phyloP scores from a whole-genome alignment of 2,797 vertebrate genomes.

The Onychomys arenicola region DNA sequence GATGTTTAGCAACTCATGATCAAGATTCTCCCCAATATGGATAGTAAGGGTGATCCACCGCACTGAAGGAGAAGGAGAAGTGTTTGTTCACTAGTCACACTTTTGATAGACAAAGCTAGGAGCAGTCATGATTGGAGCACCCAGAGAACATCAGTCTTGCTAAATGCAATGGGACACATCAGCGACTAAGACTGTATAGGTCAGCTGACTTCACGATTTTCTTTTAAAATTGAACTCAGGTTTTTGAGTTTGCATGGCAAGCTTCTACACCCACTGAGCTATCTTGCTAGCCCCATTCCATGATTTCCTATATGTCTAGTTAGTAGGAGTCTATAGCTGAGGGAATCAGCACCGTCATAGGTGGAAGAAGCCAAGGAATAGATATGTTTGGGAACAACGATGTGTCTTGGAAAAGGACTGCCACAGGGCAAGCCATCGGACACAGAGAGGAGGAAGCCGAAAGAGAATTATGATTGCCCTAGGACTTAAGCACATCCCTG shows the following conservation, averaged over 20 bases:
- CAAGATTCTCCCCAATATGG: constrained; percentile 63
- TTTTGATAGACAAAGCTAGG: background rate
- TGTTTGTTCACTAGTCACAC: background rate
- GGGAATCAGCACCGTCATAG: background rate
- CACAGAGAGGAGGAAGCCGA: background rate
- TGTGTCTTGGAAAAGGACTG: background rate
- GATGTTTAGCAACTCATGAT: background rate
- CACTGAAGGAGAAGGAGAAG: constrained; percentile 22
- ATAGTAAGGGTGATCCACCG: background rate
- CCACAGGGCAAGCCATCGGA: background rate
- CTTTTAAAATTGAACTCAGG: background rate
- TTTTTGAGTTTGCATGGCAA: background rate
- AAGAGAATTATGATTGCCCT: background rate
- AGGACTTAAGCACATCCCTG: accelerated
- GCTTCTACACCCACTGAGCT: background rate
- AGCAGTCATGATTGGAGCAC: background rate
- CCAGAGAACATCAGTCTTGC: background rate
- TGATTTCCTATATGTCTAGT: background rate
- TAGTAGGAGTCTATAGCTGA: background rate
- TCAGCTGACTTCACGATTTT: background rate
- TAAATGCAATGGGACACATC: background rate
- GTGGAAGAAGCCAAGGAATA: background rate
- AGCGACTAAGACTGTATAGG: background rate
- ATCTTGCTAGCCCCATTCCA: background rate
- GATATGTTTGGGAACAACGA: background rate